These are phyloP conservation scores for Anser brachyrhynchus DNA, from an alignment of 2,113 vertebrate species.

Conservation along the genomic window DNA sequence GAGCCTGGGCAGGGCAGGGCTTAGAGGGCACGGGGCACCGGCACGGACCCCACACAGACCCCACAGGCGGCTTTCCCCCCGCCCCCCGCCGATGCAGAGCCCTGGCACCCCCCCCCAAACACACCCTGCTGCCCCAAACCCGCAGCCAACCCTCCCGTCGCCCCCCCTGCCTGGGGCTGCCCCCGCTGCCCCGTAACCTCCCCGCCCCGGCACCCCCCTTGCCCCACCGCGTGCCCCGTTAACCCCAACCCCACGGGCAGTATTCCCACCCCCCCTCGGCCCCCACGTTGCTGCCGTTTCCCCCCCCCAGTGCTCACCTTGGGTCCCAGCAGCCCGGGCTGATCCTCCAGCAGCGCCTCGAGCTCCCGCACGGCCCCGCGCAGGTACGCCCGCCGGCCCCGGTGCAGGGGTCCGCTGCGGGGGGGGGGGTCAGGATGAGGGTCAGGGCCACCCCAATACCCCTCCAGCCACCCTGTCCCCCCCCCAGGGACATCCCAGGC, in stretches of 20 bases:
- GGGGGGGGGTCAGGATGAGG: background rate
- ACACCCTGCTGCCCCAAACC: too few relatives aligned
- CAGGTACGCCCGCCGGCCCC: conserved; percentile 84
- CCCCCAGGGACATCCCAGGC: background rate
- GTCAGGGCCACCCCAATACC: background rate
- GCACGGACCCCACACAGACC: background rate
- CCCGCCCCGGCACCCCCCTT: background rate
- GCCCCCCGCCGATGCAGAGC: background rate
- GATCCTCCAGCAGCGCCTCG: conserved; percentile 83
- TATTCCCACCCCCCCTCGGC: background rate
- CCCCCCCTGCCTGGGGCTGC: too few relatives aligned
- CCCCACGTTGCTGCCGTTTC: too few relatives aligned
- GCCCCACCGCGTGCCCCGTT: background rate
- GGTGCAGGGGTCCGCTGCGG: conserved; percentile 84
- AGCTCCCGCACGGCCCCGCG: conserved; percentile 85
- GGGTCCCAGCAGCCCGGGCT: conserved; percentile 90
- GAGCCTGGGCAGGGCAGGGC: conserved; percentile 71
- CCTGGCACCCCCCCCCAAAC: background rate
- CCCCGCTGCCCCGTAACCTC: too few relatives aligned
- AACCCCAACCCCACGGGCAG: background rate
- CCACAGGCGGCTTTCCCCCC: background rate
- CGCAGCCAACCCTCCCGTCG: too few relatives aligned
- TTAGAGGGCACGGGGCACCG: background rate
- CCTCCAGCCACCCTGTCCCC: background rate
- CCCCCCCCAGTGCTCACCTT: conserved; percentile 75